Evolutionary conservation across 2,888 invertebrate genomes (phyloP).

Genomic region (Magallana nippona): DNA sequence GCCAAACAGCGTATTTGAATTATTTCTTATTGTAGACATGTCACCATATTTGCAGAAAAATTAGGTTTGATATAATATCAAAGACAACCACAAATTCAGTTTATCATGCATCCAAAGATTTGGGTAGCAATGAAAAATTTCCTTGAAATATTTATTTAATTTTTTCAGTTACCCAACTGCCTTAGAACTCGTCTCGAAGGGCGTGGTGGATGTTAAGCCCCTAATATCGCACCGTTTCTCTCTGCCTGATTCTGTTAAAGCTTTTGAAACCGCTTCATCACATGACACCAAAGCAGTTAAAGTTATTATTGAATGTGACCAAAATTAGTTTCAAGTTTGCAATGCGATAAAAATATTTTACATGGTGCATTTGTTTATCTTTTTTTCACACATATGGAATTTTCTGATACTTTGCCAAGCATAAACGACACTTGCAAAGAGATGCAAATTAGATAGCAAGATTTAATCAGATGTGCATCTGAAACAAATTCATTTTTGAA

Average conservation of each 20-base stretch:
- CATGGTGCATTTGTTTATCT: too few species aligned
- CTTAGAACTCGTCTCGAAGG: slow-evolving; percentile 63
- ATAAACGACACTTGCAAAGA: not conserved
- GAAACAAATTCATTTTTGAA: not conserved
- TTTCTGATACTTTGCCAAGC: too few species aligned
- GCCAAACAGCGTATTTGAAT: too few species aligned
- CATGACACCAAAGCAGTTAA: slow-evolving; percentile 86
- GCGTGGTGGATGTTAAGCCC: slow-evolving; percentile 62
- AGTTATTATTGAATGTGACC: slow-evolving; percentile 89
- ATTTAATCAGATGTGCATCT: not conserved
- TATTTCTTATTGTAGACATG: too few species aligned
- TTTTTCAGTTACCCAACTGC: slow-evolving; percentile 73
- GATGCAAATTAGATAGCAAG: not conserved
- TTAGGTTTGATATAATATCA: too few species aligned
- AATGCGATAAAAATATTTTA: not conserved
- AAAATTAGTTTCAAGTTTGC: slow-evolving; percentile 25
- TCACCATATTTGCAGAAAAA: too few species aligned
- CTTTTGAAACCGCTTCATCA: slow-evolving; percentile 89
- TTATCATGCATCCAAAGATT: not conserved
- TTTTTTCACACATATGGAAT: too few species aligned
- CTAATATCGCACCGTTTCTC: slow-evolving; percentile 69
- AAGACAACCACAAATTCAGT: too few species aligned
- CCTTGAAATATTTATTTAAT: not conserved
- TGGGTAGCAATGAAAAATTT: too few species aligned
- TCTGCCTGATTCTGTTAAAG: slow-evolving; percentile 83